A percentile compares a stretch with the other conserved stretches of the same genome.
Evolutionary conservation across 2,888 invertebrate genomes (phyloP).

Genomic region (Agapetus fuscipes): DNA sequence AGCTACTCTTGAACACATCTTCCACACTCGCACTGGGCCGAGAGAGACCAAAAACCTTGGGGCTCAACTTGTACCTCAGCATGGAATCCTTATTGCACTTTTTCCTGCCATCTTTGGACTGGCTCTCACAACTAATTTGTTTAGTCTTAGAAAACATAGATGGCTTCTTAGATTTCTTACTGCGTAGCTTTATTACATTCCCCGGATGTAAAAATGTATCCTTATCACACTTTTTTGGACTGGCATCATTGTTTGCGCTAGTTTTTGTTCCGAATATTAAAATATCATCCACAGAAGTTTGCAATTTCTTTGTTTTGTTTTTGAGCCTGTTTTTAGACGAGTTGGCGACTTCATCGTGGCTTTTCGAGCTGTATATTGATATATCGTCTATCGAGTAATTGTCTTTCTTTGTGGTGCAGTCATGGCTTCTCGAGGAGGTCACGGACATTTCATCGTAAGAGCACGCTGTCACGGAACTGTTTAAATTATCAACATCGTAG

Average conservation of each 20-base stretch:
- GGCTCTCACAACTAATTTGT: constrained; percentile 23
- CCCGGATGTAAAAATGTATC: constrained; percentile 40
- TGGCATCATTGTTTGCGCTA: constrained; percentile 20
- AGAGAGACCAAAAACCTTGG: constrained; percentile 52
- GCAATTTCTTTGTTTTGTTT: constrained; percentile 28
- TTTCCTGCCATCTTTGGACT: constrained; percentile 8
- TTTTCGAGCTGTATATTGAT: constrained; percentile 49
- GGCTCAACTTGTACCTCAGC: constrained; percentile 48
- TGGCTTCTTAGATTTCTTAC: constrained; percentile 20
- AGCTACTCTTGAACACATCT: constrained; percentile 29
- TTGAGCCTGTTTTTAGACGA: constrained; percentile 17
- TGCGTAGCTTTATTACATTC: constrained; percentile 25
- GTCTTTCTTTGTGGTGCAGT: constrained; percentile 22
- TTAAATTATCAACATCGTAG: constrained; percentile 9
- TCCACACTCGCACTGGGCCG: constrained; percentile 28
- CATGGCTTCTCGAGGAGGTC: constrained; percentile 27
- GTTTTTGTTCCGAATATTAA: constrained; percentile 36
- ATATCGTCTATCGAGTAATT: constrained; percentile 41
- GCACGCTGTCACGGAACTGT: constrained; percentile 24
- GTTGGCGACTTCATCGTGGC: constrained; percentile 35
- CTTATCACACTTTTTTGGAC: constrained; percentile 24
- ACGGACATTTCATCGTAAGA: constrained; percentile 50
- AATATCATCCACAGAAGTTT: constrained; percentile 51
- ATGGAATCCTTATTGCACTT: constrained; percentile 25
- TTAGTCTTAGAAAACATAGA: constrained; percentile 26